Evolutionary conservation across 2,113 vertebrate genomes (phyloP).

Genomic region (Urocynchramus pylzowi): DNA sequence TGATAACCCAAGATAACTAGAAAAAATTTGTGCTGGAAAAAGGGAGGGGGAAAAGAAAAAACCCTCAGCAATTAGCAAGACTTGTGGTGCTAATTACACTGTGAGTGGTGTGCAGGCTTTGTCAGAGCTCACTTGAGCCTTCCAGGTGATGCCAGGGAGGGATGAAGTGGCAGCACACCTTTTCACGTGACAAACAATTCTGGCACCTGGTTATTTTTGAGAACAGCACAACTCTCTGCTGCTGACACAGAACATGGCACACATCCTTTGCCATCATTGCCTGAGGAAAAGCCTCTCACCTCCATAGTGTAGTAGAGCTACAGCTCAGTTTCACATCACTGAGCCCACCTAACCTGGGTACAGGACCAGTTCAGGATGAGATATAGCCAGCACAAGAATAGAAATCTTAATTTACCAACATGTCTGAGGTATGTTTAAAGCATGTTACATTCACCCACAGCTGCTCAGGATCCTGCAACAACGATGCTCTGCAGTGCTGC

Average conservation of each 20-base stretch:
- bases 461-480: fast-evolving
- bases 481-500: not conserved
- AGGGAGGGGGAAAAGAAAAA: not conserved
- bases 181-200: not conserved
- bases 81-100: slow-evolving; percentile 62
- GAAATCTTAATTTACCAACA: not conserved
- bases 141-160: not conserved
- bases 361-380: not conserved
- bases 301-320: fast-evolving
- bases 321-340: not conserved
- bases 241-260: fast-evolving
- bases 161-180: not conserved
- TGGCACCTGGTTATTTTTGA: slow-evolving; percentile 31
- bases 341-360: not conserved
- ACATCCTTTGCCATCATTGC: not conserved
- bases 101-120: slow-evolving; percentile 23
- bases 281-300: not conserved
- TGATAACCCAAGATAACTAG: slow-evolving; percentile 52
- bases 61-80: slow-evolving; percentile 21
- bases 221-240: not conserved
- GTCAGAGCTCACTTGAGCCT: not conserved
- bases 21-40: not conserved
- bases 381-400: not conserved
- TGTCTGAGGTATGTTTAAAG: not conserved
- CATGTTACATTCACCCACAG: not conserved